These are phyloP conservation scores for Pegoplata infirma DNA, from an alignment of 2,888 invertebrate genomes.

Conservation along the genomic window DNA sequence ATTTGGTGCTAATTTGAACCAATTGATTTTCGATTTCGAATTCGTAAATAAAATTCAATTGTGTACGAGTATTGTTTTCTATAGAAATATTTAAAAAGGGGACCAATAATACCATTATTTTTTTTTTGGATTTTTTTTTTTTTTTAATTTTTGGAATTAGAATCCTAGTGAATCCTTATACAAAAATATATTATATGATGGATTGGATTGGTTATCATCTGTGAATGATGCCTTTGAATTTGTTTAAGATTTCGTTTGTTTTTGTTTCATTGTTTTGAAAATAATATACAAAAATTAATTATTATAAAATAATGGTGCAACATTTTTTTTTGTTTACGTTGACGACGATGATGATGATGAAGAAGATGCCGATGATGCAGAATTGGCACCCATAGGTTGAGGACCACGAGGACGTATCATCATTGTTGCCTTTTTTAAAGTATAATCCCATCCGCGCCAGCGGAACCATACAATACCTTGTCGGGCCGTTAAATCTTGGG, in stretches of 20 bases:
- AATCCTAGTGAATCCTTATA: background rate
- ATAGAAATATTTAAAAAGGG: background rate
- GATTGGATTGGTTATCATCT: background rate
- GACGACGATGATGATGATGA: constrained; percentile 48
- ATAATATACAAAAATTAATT: constrained; percentile 35
- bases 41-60: background rate
- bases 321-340: constrained; percentile 10
- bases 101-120: background rate
- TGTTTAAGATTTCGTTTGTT: background rate
- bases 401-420: constrained; percentile 88
- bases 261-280: background rate
- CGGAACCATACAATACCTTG: constrained; percentile 97
- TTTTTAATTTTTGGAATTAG: background rate
- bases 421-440: constrained; percentile 92
- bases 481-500: constrained; percentile 92
- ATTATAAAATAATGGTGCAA: constrained; percentile 15
- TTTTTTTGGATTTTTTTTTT: background rate
- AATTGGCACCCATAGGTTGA: constrained; percentile 71
- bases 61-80: background rate
- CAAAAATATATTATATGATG: constrained; percentile 7
- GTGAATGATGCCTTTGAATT: too few species aligned
- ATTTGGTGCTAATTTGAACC: constrained; percentile 49
- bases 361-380: constrained; percentile 65
- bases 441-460: constrained; percentile 97
- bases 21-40: constrained; percentile 21